Evolutionary conservation across 2,113 vertebrate species (phyloP).

Genomic region (Halichoerus grypus): DNA sequence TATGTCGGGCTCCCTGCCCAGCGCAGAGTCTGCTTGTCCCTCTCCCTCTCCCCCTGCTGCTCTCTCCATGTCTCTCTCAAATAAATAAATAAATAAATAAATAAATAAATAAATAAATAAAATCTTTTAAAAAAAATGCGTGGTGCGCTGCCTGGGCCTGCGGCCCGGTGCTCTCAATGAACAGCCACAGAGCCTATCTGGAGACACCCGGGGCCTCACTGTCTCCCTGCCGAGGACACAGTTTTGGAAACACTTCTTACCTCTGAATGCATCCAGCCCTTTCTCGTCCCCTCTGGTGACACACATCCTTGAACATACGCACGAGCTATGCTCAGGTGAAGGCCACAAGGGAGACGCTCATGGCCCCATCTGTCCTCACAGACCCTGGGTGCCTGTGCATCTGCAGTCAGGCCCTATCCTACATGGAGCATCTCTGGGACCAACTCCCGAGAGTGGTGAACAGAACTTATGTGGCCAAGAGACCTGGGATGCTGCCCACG

Average conservation of each 20-base stretch:
- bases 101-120: no score
- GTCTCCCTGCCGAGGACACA: background rate
- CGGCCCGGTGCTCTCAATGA: accelerated
- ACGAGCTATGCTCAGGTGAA: background rate
- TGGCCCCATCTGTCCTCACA: background rate
- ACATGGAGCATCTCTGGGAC: background rate
- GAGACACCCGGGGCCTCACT: background rate
- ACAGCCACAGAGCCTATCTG: background rate
- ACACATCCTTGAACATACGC: background rate
- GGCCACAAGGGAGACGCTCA: background rate
- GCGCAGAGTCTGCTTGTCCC: no score
- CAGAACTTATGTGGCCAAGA: background rate
- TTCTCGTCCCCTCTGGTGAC: background rate
- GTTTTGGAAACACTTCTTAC: background rate
- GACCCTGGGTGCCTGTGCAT: background rate
- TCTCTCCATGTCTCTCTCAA: no score
- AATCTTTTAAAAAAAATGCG: background rate
- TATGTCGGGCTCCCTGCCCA: background rate
- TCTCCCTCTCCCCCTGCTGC: no score
- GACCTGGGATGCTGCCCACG: background rate
- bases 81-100: no score
- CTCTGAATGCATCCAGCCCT: background rate
- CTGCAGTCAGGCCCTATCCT: no score
- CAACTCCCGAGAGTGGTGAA: background rate
- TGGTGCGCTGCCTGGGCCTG: background rate